Evolutionary conservation across 2,888 invertebrate species (phyloP), one percentile per base, ranked within the genome.

Genomic region (Chymomyza fuscimana): DNA sequence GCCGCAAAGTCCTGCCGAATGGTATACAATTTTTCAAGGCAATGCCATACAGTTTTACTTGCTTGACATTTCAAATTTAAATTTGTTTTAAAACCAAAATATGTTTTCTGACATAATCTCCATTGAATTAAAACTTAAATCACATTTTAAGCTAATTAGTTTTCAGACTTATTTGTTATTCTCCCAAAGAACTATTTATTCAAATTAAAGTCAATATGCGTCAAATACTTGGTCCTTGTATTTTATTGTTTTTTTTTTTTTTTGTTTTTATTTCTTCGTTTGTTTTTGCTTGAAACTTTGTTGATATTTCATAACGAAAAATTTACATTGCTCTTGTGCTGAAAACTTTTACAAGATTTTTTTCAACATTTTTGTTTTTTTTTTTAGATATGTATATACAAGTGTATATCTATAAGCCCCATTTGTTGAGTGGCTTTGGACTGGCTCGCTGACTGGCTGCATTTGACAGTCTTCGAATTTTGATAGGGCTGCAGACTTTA

Each of bases 381-480:
- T 54, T 16, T 46, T 46, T 46, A 32, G 32, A 7, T 46, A 46
- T 46, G 32, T 46, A 46, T 46, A 46, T 46, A 46, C 40, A 46
- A 10, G 40, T 46, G 32, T 32, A 32, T 32, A 32, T 51, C 51
- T n/a, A 25, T 25, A 25, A 60, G 36, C 32, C 29, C 29, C n/a
- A 60, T 78, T 72, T 67, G 51, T 40, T 58, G 62, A 75, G 78
- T 61, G 56, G 32, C 40, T 68, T 19, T 36, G 36, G 58, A 12
- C 56, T 4, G 22, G 56, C 56, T 19, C 19, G 6, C 58, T 15
- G 51, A 16, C 46, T 29, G 46, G 29, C 74, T 80, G 80, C 72
- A 74, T 77, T 79, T 80, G 82, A 80, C 82, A 80, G 80, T 73
- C 80, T 79, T 69, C 52, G 63, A 71, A 81, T 71, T 77, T 79